Evolutionary conservation across 2,113 vertebrate genomes (phyloP), one percentile per base, ranked within the genome.

Genomic region (Toxotes chatareus): DNA sequence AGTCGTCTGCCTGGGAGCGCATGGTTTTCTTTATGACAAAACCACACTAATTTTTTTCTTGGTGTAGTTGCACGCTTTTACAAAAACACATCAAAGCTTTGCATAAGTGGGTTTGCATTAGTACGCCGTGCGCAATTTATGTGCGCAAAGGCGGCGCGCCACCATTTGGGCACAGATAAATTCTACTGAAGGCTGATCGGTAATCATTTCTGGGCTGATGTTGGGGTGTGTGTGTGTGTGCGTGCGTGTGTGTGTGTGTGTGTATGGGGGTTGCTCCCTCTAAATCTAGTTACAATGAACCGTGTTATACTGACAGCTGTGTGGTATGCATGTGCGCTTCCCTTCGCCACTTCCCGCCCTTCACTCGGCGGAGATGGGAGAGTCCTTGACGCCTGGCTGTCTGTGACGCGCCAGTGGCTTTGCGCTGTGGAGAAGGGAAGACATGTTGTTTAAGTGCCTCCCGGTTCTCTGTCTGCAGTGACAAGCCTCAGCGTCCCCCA

Each of bases 321-420:
- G 93, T 93, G 95, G 90, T 93, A 94, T 94, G 95, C 95, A 94
- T 94, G 92, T 94, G 95, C 78, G 47, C 89, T 86, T 65, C 23
- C 49, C 73, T 87, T 88, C 79, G 82, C 94, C 92, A 91, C 91
- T 94, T 93, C 94, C 92, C 83, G 57, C 82, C 82, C 77, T 82
- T 65, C 66, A 36, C 77, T 81, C 84, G 73, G 77, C 92, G 80
- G 85, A 86, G 82, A 86, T 84, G 91, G 91, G 93, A 91, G 89
- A 95, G 86, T 88, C 90, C 84, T 86, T 82, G 95, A 95, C 93
- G 94, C 95, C 95, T 93, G 93, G 72, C 75, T 93, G 95, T 95
- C 94, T 96, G 93, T 90, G 84, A 34, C 80, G 66, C 53, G 70
- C 86, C 76, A 62, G 91, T 82, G 91, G 83, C 80, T 92, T 92